phyloP scores from a whole-genome alignment of 2,888 invertebrate species.

The Dasysyrphus tricinctus region DNA sequence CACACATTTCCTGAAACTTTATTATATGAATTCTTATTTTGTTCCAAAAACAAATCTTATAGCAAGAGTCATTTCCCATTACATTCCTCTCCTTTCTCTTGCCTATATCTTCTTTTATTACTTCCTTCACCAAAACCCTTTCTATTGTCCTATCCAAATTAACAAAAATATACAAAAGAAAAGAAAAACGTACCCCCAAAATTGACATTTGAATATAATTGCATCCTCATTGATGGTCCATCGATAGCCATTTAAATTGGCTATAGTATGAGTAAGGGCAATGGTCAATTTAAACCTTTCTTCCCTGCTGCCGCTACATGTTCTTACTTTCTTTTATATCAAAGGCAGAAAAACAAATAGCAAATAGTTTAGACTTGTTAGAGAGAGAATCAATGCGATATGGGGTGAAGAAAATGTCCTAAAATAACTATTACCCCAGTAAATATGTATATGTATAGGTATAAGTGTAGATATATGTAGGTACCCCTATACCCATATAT shows the following conservation, averaged over 20 bases:
- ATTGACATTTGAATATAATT: conserved; percentile 72
- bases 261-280: conserved; percentile 23
- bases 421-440: conserved; percentile 70
- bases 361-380: conserved; percentile 68
- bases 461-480: too few relatives aligned
- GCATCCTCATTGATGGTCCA: conserved; percentile 71
- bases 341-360: conserved; percentile 36
- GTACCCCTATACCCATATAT: not conserved
- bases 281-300: conserved; percentile 54
- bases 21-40: not conserved
- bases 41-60: not conserved
- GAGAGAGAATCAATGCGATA: conserved; percentile 15
- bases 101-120: not conserved
- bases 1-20: not conserved
- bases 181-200: conserved; percentile 3
- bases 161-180: conserved; percentile 38
- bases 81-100: not conserved
- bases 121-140: not conserved
- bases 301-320: not conserved
- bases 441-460: conserved; percentile 15
- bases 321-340: not conserved
- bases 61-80: not conserved
- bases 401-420: conserved; percentile 57
- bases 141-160: conserved; percentile 38
- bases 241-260: conserved; percentile 66